A percentile compares a stretch with the other conserved stretches of the same genome.
Evolutionary conservation across 2,113 vertebrate genomes (phyloP).

Genomic region (Chascanopsetta lugubris): DNA sequence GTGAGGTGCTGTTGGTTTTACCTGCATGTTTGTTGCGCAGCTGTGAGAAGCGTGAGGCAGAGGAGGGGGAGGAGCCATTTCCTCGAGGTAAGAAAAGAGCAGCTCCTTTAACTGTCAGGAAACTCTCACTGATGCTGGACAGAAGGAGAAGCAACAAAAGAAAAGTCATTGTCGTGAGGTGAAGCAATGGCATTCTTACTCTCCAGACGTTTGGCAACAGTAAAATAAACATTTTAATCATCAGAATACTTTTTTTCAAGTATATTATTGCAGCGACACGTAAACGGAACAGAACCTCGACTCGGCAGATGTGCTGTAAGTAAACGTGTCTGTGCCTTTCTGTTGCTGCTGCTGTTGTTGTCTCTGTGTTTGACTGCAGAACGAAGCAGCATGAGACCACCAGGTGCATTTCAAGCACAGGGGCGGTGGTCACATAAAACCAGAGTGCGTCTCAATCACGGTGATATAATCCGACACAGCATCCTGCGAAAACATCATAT

Average conservation of each 20-base stretch:
- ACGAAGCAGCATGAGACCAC: neutral
- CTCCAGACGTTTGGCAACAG: too few relatives aligned
- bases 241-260: too few relatives aligned
- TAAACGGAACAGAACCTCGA: too few relatives aligned
- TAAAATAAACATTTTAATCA: too few relatives aligned
- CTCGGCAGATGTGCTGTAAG: neutral
- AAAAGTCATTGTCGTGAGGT: neutral
- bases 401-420: neutral
- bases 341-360: neutral
- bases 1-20: conserved; percentile 52
- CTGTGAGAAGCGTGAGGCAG: conserved; percentile 89
- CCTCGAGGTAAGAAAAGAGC: conserved; percentile 97
- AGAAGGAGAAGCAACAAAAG: conserved; percentile 18
- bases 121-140: conserved; percentile 96
- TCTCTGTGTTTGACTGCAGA: neutral
- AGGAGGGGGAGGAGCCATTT: conserved; percentile 89
- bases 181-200: too few relatives aligned
- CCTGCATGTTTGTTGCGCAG: conserved; percentile 96
- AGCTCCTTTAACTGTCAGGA: conserved; percentile 98
- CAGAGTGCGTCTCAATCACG: conserved; percentile 8
- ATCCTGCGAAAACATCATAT: conserved; percentile 17
- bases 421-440: neutral
- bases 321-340: neutral
- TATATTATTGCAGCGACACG: too few relatives aligned
- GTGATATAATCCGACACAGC: conserved; percentile 17